Evolutionary conservation across 2,888 invertebrate species (phyloP), one percentile per base, ranked within the genome.

Genomic region (Torymus auratus): DNA sequence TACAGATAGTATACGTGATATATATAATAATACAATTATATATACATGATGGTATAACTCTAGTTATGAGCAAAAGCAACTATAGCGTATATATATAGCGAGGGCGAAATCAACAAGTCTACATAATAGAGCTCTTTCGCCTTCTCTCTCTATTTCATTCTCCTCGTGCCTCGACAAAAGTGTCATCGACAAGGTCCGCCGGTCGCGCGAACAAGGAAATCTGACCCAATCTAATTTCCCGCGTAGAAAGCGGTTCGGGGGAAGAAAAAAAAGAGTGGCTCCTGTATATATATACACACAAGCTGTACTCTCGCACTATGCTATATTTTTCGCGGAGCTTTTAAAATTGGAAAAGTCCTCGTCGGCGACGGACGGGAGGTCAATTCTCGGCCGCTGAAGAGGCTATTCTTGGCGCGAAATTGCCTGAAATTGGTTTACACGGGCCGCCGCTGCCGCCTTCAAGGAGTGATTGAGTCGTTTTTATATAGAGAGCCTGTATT

Each of bases 381-480:
- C 83, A 76, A 83, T 83, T 81, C 69, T 56, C 62, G 67, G 41
- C 65, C 71, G 56, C 65, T 80, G 86, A 87, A 89, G 90, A 87
- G 89, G 90, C 91, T 89, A 91, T 91, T 91, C 91, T 91, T 90
- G 90, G 85, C 85, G 88, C 86, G 91, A 91, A 90, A 91, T 91
- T 91, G 91, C 90, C 91, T 89, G 89, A 90, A 91, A 91, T 91
- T 91, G 91, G 90, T 90, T 91, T 91, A 90, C 90, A 89, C 88
- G 88, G 85, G 84, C 86, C 85, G 84, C 41, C 41, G 41, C 28
- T 2, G 83, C 84, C 85, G 85, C 68, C 80, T 80, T 52, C 72
- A 13, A n/a, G 15, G 58, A 69, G 89, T 88, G 88, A 91, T 91
- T 88, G 90, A 90, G 88, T 91, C 88, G 88, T 67, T 75, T 52